phyloP scores from a whole-genome alignment of 2,113 vertebrate genomes.

The Chaetura pelagica region DNA sequence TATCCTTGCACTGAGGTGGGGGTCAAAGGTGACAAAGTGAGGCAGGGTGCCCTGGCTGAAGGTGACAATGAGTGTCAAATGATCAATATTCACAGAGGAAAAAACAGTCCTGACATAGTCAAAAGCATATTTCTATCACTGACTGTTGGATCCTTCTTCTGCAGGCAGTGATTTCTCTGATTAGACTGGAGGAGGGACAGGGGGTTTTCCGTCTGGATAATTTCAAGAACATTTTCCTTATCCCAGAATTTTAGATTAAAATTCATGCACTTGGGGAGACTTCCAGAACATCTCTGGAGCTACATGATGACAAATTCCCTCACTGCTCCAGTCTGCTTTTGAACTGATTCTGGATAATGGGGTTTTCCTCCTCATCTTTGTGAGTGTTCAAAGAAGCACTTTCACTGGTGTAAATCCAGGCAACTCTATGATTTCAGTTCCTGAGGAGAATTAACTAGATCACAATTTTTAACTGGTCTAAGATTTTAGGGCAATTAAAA shows the following conservation, averaged over 20 bases:
- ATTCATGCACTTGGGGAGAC: background rate
- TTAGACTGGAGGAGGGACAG: background rate
- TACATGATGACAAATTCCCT: background rate
- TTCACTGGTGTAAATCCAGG: background rate
- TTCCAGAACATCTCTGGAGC: background rate
- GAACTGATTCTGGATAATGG: background rate
- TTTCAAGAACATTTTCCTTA: background rate
- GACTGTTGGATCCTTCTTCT: background rate
- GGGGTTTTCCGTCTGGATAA: background rate
- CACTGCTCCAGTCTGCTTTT: background rate
- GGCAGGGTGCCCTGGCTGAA: background rate
- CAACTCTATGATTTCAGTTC: background rate
- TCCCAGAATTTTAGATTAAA: conserved; percentile 5
- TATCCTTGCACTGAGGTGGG: background rate
- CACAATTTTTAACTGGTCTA: background rate
- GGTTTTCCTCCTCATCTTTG: background rate
- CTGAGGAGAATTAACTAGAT: conserved; percentile 1
- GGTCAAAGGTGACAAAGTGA: background rate
- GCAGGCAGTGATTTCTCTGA: background rate
- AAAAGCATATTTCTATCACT: background rate
- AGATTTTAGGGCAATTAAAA: background rate
- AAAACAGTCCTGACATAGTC: background rate
- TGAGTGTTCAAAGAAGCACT: background rate
- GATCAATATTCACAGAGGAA: background rate
- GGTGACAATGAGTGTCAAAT: background rate